Base-by-base conservation (phyloP, 1,140 invertebrate genomes). In the Zaprionus nigranus region DNA sequence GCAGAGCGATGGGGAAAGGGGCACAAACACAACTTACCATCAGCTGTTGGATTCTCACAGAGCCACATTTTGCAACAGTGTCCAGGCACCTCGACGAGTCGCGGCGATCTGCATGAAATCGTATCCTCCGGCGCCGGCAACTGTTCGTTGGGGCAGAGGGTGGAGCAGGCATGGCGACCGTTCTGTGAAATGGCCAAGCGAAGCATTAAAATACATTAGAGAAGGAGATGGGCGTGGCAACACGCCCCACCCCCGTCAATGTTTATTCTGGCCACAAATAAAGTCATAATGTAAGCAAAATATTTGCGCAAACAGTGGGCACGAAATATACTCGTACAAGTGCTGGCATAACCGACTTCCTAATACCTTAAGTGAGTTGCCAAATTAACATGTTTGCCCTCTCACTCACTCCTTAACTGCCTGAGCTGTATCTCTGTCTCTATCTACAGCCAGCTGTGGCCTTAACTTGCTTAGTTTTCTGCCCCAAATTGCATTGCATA, bases 1-100 rank as follows among this genome's bases (percentile, higher is more conserved):
- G 28, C n/a, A 40, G 13, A 20, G 20, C n/a, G n/a, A n/a, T n/a
- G n/a, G n/a, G n/a, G n/a, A n/a, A n/a, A n/a, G 2, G 20, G 13
- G 40, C 7, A 40, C 11, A 36, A 13, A 62, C 69, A 68, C 15
- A 72, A 87, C 91, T 92, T 91, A 93, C 92, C 92, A 85, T 93
- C 92, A 94, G 94, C 94, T 93, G 93, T 93, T 81, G 94, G 93
- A 77, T 94, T 94, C 87, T 95, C 95, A 92, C 96, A 96, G 84
- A 95, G 94, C 96, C 96, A 96, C 91, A 96, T 95, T 65, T 95
- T 93, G 87, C 96, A 96, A 85, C 96, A 96, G 72, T 95, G 94
- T 22, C 94, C 95, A 9, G 94, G 94, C 17, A 96, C 93, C 62
- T 95, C 93, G n/a, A 96, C 94, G 30, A 97, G 93, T 36, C 94